Evolutionary conservation across 2,797 vertebrate species (phyloP), one percentile per base, ranked within the genome.

Genomic region (Myotis planiceps): DNA sequence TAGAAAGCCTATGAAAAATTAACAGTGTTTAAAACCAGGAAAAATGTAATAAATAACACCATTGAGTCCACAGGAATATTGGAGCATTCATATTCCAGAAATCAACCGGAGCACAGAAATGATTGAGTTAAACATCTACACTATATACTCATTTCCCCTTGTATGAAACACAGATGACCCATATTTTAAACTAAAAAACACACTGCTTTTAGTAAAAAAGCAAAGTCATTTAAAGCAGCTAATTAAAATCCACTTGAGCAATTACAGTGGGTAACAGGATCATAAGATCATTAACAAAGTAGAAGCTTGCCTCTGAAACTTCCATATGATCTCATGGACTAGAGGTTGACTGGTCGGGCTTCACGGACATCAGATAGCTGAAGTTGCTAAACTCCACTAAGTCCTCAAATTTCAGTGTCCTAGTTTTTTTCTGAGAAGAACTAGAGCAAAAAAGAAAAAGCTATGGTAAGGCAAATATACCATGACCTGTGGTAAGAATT

Each of bases 241-340:
- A 88, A 98, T 97, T 96, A 92, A 94, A 97, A 90, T 49, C 91
- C 42, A 94, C 79, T 92, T 95, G 93, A 91, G 82, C 42, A 83
- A 94, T 91, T 94, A 51, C 60, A 88, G 18, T 58, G 92, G 69
- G 68, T 92, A 96, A 89, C 76, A 85, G 55, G 69, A 96, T 90
- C 45, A 37, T 84, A 83, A 94, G 96, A 81, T 81, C 3, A 2
- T 69, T 94, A 66, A 7, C 49, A 71, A 53, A 80, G 79, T 66
- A 72, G 76, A 84, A 72, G 39, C 51, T 95, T 86, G 34, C 89
- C 91, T 80, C 32, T 12, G 85, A 95, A 92, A 47, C 18, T 92
- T 87, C 60, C 1, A 5, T 45, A 7, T 49, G 32, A 37, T 95
- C 82, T 66, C 76, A 68, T 4, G 55, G 55, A 88, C 32, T 21